These are phyloP conservation scores for Megaceryle alcyon DNA, from an alignment of 2,797 vertebrate genomes.

Conservation along the genomic window DNA sequence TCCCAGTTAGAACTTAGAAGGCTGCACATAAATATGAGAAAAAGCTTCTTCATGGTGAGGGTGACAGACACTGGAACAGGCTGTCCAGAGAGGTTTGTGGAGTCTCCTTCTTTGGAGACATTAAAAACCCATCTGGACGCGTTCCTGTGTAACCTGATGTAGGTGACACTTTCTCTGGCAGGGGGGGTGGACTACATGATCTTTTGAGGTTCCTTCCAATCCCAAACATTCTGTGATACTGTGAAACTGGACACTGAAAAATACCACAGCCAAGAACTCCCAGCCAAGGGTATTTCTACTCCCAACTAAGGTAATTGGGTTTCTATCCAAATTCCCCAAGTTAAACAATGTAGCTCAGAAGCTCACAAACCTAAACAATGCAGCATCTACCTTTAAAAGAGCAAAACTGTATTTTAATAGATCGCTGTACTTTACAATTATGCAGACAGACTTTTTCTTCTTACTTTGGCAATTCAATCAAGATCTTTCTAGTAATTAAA, in stretches of 20 bases:
- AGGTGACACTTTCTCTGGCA: no score
- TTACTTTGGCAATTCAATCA: background rate
- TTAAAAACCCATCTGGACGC: no score
- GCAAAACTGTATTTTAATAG: background rate
- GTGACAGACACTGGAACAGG: no score
- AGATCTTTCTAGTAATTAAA: background rate
- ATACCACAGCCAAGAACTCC: background rate
- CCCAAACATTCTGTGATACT: no score
- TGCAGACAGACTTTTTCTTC: rapidly evolving
- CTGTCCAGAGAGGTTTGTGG: no score
- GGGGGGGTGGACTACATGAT: no score
- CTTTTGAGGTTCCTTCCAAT: no score
- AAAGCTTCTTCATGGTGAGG: no score
- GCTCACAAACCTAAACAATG: background rate
- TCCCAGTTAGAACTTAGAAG: no score
- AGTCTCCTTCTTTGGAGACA: no score
- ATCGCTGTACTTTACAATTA: background rate
- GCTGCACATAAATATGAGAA: no score
- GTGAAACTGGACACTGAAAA: background rate
- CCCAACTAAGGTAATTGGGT: background rate
- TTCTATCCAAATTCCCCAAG: background rate
- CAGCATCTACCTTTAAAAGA: rapidly evolving
- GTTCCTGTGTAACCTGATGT: no score
- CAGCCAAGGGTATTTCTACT: background rate
- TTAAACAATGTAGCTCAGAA: background rate